Conservation (phyloP, 2,113 vertebrate genomes). For the Procapra przewalskii region DNA sequence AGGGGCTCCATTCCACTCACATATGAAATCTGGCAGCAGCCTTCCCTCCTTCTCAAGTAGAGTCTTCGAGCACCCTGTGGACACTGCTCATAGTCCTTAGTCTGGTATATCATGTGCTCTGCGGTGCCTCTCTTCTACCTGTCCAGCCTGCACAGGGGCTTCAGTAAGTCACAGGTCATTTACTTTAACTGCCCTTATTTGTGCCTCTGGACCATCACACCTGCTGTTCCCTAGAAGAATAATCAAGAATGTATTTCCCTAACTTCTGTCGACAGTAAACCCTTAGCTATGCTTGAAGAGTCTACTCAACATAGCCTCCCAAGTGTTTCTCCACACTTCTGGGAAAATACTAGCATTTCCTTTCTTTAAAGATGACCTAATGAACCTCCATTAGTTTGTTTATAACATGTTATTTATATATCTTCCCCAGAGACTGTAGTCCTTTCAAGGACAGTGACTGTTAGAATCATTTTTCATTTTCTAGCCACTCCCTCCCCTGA, state of each 20-base stretch:
- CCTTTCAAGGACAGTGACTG: neutral
- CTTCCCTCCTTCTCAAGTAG: neutral
- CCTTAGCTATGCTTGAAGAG: neutral
- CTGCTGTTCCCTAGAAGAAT: neutral
- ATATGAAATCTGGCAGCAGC: neutral
- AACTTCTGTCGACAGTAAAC: neutral
- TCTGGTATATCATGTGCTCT: neutral
- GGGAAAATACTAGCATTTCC: neutral
- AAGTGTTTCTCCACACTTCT: neutral
- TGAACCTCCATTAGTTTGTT: neutral
- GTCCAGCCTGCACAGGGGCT: neutral
- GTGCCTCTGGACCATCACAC: neutral
- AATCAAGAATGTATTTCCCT: neutral
- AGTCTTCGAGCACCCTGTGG: neutral
- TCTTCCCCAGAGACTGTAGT: neutral
- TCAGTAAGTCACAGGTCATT: neutral
- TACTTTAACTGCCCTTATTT: neutral
- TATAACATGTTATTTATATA: neutral
- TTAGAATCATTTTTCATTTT: neutral
- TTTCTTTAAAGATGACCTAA: neutral
- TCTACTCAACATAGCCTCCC: neutral
- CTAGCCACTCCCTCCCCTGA: neutral
- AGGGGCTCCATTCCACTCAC: neutral
- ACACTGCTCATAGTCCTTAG: neutral
- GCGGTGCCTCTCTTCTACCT: neutral